phyloP scores from a whole-genome alignment of 2,797 vertebrate genomes.

The Labroides dimidiatus region DNA sequence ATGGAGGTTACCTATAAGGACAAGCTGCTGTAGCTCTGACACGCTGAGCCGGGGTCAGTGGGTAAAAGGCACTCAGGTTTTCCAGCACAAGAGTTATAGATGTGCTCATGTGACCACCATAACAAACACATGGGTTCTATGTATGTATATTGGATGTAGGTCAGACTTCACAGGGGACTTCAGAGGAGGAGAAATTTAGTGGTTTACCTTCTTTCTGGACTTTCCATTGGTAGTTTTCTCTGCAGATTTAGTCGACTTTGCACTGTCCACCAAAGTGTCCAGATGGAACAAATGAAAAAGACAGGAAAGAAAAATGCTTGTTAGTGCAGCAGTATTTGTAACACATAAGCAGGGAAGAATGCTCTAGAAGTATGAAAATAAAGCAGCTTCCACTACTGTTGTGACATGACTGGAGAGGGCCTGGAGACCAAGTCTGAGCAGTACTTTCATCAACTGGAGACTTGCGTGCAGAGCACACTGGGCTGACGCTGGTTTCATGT shows the following conservation, averaged over 20 bases:
- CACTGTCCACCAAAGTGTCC: conserved; percentile 40
- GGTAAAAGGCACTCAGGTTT: conserved; percentile 23
- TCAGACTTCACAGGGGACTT: neutral
- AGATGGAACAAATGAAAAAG: neutral
- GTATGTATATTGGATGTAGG: conserved; percentile 1
- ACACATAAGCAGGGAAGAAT: neutral
- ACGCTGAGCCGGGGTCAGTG: conserved; percentile 24
- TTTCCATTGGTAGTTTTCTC: conserved; percentile 52
- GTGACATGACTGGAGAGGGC: neutral
- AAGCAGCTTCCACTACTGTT: neutral
- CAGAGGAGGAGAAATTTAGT: neutral
- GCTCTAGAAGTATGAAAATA: neutral
- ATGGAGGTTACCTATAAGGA: neutral
- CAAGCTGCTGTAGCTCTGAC: conserved; percentile 17
- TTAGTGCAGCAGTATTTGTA: conserved; percentile 23
- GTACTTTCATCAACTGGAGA: conserved; percentile 5
- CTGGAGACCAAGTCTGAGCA: conserved; percentile 5
- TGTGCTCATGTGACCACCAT: conserved; percentile 11
- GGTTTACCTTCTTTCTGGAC: conserved; percentile 73
- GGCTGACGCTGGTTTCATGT: conserved; percentile 12
- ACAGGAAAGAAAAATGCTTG: conserved; percentile 12
- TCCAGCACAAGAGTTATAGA: conserved; percentile 12
- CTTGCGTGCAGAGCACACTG: conserved; percentile 16
- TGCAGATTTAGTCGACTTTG: conserved; percentile 61
- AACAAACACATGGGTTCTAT: conserved; percentile 11